phyloP scores from a whole-genome alignment of 1,140 invertebrate genomes.

The Atta cephalotes region DNA sequence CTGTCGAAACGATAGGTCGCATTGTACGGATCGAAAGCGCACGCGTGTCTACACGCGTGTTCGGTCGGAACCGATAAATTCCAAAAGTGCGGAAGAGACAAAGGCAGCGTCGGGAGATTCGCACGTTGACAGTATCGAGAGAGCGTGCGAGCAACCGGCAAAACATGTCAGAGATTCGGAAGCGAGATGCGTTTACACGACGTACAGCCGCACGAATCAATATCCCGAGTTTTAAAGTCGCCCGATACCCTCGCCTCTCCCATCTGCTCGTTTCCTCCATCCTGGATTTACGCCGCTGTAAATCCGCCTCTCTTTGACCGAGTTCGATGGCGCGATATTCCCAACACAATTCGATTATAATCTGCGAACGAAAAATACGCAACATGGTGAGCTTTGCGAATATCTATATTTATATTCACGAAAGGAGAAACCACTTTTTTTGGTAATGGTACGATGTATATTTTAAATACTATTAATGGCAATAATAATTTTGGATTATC shows the following conservation, averaged over 20 bases:
- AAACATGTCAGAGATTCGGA: constrained; percentile 64
- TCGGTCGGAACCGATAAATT: constrained; percentile 61
- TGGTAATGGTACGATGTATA: neutral
- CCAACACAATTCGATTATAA: constrained; percentile 34
- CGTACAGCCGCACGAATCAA: constrained; percentile 54
- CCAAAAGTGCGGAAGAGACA: constrained; percentile 51
- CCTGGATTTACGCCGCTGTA: constrained; percentile 23
- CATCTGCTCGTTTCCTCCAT: constrained; percentile 20
- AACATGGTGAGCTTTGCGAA: neutral
- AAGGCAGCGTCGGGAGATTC: constrained; percentile 34
- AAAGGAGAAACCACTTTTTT: neutral
- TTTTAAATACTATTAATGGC: neutral
- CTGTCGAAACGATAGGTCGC: constrained; percentile 25
- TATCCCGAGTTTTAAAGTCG: constrained; percentile 62
- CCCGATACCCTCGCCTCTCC: neutral
- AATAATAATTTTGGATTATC: neutral
- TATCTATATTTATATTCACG: neutral
- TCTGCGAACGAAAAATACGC: neutral
- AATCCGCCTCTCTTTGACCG: constrained; percentile 33
- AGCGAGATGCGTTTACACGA: constrained; percentile 57
- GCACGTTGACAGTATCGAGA: constrained; percentile 57
- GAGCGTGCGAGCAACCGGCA: constrained; percentile 3
- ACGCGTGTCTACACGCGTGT: constrained; percentile 36
- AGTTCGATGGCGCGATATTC: constrained; percentile 19
- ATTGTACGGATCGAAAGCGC: constrained; percentile 50